Evolutionary conservation across 2,113 vertebrate genomes (phyloP).

Genomic region (Hydrolagus affinis): DNA sequence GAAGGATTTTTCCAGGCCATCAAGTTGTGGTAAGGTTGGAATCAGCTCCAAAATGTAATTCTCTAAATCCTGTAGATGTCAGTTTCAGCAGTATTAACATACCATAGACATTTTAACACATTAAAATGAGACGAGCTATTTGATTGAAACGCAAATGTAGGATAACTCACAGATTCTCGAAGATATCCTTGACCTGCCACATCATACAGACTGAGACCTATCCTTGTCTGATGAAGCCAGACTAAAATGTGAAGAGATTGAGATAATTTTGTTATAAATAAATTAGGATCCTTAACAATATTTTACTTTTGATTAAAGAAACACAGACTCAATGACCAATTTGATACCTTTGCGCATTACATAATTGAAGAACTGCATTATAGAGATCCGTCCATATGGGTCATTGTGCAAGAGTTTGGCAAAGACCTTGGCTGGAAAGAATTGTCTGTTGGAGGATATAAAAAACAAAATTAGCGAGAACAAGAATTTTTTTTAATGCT

Average conservation of each 20-base stretch:
- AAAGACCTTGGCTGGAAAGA: constrained; percentile 89
- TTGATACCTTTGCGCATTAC: constrained; percentile 91
- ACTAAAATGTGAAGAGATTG: constrained; percentile 49
- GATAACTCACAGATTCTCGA: constrained; percentile 80
- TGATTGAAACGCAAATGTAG: not conserved
- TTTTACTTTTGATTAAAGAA: not conserved
- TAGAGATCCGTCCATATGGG: constrained; percentile 89
- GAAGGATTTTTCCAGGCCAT: constrained; percentile 95
- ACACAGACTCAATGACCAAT: not conserved
- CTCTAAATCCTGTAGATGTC: constrained; percentile 75
- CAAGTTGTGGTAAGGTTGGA: constrained; percentile 89
- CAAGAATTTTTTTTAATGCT: not conserved
- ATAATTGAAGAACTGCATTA: constrained; percentile 99
- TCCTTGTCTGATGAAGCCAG: constrained; percentile 94
- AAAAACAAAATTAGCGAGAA: not conserved
- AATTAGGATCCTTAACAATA: not conserved
- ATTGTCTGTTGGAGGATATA: constrained; percentile 59
- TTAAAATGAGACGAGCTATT: not conserved
- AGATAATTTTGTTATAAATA: not conserved
- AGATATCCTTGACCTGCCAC: constrained; percentile 95
- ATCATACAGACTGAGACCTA: constrained; percentile 93
- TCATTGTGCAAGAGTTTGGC: constrained; percentile 87
- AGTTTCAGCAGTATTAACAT: not conserved
- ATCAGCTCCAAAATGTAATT: constrained; percentile 98
- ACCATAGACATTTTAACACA: not conserved